Evolutionary conservation across 2,888 invertebrate genomes (phyloP).

Genomic region (Tenthredo scrophulariae): DNA sequence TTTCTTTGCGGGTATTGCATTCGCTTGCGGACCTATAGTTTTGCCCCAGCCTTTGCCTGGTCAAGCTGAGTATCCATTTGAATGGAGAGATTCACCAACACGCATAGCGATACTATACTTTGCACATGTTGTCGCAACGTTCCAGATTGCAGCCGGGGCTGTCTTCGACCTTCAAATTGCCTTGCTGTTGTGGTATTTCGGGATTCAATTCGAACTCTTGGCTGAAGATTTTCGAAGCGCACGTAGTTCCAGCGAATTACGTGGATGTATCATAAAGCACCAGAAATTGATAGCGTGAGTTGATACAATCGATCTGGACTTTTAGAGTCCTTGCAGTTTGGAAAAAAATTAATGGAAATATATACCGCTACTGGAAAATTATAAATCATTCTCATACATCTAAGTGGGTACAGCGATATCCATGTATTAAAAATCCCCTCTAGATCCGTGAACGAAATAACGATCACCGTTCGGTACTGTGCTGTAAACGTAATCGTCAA

Average conservation of each 20-base stretch:
- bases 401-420: not conserved
- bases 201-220: constrained; percentile 66
- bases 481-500: not conserved
- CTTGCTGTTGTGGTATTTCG: constrained; percentile 65
- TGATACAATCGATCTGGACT: not conserved
- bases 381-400: not conserved
- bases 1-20: not conserved
- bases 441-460: not conserved
- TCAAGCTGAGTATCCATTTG: not conserved
- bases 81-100: not conserved
- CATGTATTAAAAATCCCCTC: not conserved
- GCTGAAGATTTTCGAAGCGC: constrained; percentile 57
- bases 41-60: not conserved
- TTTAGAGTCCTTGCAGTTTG: not conserved
- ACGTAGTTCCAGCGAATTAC: constrained; percentile 55
- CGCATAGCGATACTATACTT: constrained; percentile 65
- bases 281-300: constrained; percentile 63
- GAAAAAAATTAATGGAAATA: not conserved
- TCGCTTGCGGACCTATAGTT: not conserved
- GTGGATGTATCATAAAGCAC: constrained; percentile 63
- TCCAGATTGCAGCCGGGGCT: constrained; percentile 55
- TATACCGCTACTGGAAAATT: too few species aligned
- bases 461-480: not conserved
- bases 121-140: constrained; percentile 25
- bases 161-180: constrained; percentile 65